A percentile compares a stretch with the other conserved stretches of the same genome.
phyloP scores from a whole-genome alignment of 2,113 vertebrate species.

The Pao palembangensis region DNA sequence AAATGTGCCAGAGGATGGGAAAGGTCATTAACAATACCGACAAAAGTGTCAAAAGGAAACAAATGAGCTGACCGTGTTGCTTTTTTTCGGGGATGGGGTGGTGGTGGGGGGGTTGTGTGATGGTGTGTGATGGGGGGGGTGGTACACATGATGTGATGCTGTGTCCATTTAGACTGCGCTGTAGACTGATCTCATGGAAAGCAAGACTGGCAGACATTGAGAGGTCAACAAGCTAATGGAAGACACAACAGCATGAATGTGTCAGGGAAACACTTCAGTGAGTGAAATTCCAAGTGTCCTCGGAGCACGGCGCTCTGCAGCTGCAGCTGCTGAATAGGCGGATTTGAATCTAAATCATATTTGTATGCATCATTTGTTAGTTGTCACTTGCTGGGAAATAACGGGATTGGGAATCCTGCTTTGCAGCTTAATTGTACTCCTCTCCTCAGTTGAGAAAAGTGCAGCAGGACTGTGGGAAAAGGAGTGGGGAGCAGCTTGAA shows the following conservation, averaged over 20 bases:
- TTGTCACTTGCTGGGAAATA: not conserved
- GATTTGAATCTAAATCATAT: not conserved
- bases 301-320: constrained; percentile 1
- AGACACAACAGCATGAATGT: not conserved
- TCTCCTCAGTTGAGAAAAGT: too few relatives aligned
- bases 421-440: not conserved
- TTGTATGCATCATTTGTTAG: not conserved
- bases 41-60: constrained; percentile 25
- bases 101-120: not conserved
- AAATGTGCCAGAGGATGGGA: constrained; percentile 10
- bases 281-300: constrained; percentile 16
- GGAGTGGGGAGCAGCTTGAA: not conserved
- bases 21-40: constrained; percentile 23
- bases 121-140: not conserved
- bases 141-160: not conserved
- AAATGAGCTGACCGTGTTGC: constrained; percentile 28
- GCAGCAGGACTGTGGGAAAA: not conserved
- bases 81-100: not conserved
- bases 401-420: not conserved
- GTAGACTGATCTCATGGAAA: constrained; percentile 21
- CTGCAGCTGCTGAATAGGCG: not conserved
- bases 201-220: constrained; percentile 29
- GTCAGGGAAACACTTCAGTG: not conserved
- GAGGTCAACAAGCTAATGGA: constrained; percentile 11
- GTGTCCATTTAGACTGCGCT: constrained; percentile 21